phyloP scores from a whole-genome alignment of 92 coral and sea anemone genomes.

The Heliopora coerulea region DNA sequence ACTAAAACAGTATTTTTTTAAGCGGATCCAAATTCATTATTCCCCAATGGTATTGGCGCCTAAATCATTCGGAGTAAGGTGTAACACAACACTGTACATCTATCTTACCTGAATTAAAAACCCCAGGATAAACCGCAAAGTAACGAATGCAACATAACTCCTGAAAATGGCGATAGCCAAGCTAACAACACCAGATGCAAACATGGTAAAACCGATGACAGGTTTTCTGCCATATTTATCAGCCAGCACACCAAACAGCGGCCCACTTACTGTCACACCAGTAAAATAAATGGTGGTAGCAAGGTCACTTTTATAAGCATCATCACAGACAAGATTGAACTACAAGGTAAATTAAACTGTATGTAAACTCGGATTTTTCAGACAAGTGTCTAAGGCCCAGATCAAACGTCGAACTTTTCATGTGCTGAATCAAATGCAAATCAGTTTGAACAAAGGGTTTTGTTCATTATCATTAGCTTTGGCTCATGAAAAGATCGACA shows the following conservation, averaged over 20 bases:
- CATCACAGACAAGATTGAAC: conserved; percentile 27
- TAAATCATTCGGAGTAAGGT: too few relatives aligned
- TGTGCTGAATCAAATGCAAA: too few relatives aligned
- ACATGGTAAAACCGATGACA: background rate
- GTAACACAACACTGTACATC: too few relatives aligned
- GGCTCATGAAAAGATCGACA: too few relatives aligned
- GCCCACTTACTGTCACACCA: conserved; percentile 5
- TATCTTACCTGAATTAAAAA: conserved; percentile 31
- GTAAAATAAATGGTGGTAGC: conserved; percentile 18
- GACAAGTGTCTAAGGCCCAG: too few relatives aligned
- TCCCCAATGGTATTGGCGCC: too few relatives aligned
- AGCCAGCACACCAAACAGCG: background rate
- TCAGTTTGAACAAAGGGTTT: too few relatives aligned
- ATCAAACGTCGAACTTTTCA: too few relatives aligned
- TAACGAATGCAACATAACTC: background rate
- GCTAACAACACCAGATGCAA: conserved; percentile 16
- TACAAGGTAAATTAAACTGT: background rate
- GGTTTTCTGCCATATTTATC: conserved; percentile 33
- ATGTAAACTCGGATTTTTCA: background rate
- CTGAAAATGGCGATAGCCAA: conserved; percentile 13
- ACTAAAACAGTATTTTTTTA: too few relatives aligned
- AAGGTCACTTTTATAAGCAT: conserved; percentile 25
- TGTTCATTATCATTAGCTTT: too few relatives aligned
- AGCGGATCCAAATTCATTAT: too few relatives aligned
- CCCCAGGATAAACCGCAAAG: conserved; percentile 20